phyloP scores from a whole-genome alignment of 2,888 invertebrate genomes.

The Epinotia nisella region DNA sequence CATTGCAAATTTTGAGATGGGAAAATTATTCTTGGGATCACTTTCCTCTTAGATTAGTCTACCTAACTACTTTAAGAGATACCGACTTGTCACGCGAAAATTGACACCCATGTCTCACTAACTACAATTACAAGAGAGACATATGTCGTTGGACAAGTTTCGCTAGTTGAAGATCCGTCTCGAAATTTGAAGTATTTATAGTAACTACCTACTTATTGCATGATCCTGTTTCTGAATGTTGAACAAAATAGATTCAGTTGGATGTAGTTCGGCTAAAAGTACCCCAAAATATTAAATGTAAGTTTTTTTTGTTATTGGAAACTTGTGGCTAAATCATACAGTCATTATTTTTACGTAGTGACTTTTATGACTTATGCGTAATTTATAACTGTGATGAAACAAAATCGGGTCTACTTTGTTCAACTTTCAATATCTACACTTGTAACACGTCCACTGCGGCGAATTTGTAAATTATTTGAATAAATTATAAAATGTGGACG shows the following conservation, averaged over 20 bases:
- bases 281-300: not conserved
- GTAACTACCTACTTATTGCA: constrained; percentile 11
- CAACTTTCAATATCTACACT: constrained; percentile 8
- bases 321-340: not conserved
- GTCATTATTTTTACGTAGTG: not conserved
- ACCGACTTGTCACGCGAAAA: not conserved
- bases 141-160: not conserved
- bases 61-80: not conserved
- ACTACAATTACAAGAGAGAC: not conserved
- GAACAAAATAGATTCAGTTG: constrained; percentile 1
- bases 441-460: not conserved
- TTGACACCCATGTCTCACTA: not conserved
- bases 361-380: not conserved
- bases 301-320: not conserved
- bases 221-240: constrained; percentile 9
- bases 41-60: not conserved
- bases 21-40: not conserved
- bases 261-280: not conserved
- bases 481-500: constrained; percentile 43
- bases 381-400: too few species aligned
- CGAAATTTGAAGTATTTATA: not conserved
- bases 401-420: not conserved
- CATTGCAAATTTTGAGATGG: not conserved
- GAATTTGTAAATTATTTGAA: constrained; percentile 40
- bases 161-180: not conserved